A percentile compares a stretch with the other conserved stretches of the same genome.
Evolutionary conservation across 2,888 invertebrate genomes (phyloP).

Genomic region (Masnerella sp.): DNA sequence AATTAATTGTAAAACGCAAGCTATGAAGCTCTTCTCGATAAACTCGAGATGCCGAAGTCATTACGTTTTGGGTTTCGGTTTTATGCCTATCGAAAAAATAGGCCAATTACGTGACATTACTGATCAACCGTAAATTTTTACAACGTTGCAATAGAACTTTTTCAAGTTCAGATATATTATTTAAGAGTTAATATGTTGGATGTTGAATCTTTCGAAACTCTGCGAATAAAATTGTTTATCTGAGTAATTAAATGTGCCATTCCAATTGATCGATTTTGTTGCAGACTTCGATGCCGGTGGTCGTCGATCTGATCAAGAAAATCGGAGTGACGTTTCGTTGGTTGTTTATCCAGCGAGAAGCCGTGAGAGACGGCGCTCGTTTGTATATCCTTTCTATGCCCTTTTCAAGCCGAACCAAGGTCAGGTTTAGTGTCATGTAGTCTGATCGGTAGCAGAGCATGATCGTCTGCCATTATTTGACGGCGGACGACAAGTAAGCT

Average conservation of each 20-base stretch:
- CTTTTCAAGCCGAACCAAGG: conserved; percentile 57
- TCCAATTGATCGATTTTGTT: conserved; percentile 67
- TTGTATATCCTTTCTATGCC: conserved; percentile 52
- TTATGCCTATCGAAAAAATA: conserved; percentile 15
- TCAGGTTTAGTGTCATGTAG: conserved; percentile 31
- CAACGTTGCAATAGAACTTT: too few species aligned
- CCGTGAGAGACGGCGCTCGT: conserved; percentile 62
- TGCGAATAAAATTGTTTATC: conserved; percentile 41
- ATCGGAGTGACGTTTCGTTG: conserved; percentile 68
- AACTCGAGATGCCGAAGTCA: conserved; percentile 64
- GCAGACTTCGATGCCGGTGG: conserved; percentile 63
- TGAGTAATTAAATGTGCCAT: conserved; percentile 68
- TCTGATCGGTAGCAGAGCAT: not conserved
- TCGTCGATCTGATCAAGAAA: conserved; percentile 61
- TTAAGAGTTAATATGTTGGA: too few species aligned
- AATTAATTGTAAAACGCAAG: conserved; percentile 57
- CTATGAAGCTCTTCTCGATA: conserved; percentile 61
- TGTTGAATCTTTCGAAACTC: too few species aligned
- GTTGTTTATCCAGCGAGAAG: conserved; percentile 71
- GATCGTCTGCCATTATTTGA: not conserved
- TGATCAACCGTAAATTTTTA: not conserved
- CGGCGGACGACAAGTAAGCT: too few species aligned
- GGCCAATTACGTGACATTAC: not conserved
- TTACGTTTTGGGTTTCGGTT: conserved; percentile 46
- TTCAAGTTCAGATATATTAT: too few species aligned